These are phyloP conservation scores for Dinoponera quadriceps DNA, from an alignment of 1,140 invertebrate species.

Conservation along the genomic window DNA sequence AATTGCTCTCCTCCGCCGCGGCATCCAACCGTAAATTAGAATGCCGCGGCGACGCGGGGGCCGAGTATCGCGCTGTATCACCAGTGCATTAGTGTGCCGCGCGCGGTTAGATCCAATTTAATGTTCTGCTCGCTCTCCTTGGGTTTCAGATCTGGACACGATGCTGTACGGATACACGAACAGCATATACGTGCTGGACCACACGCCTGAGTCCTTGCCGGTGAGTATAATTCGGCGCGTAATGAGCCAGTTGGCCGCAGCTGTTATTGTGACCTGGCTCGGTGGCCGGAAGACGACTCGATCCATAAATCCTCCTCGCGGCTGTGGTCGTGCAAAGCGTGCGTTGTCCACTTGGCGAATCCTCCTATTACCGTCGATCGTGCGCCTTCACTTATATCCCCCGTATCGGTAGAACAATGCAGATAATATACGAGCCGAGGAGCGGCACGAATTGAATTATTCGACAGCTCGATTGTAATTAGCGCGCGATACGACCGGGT, in stretches of 20 bases:
- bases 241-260: slow-evolving; percentile 51
- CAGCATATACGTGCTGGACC: slow-evolving; percentile 84
- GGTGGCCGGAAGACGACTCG: background rate
- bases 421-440: background rate
- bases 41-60: slow-evolving; percentile 36
- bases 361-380: background rate
- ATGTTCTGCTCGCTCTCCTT: slow-evolving; percentile 68
- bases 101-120: slow-evolving; percentile 68
- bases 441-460: background rate
- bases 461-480: background rate
- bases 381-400: background rate
- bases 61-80: slow-evolving; percentile 37
- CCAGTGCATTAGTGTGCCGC: slow-evolving; percentile 57
- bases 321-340: background rate
- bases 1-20: slow-evolving; percentile 30
- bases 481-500: too few species aligned
- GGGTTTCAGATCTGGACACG: slow-evolving; percentile 83
- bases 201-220: slow-evolving; percentile 82
- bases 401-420: background rate
- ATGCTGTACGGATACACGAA: slow-evolving; percentile 85
- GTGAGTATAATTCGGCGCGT: slow-evolving; percentile 76
- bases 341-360: background rate
- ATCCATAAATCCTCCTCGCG: slow-evolving; percentile 21
- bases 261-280: slow-evolving; percentile 33
- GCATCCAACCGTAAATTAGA: slow-evolving; percentile 57